Conservation (phyloP, 1,140 invertebrate species). For the Asbolus verrucosus region DNA sequence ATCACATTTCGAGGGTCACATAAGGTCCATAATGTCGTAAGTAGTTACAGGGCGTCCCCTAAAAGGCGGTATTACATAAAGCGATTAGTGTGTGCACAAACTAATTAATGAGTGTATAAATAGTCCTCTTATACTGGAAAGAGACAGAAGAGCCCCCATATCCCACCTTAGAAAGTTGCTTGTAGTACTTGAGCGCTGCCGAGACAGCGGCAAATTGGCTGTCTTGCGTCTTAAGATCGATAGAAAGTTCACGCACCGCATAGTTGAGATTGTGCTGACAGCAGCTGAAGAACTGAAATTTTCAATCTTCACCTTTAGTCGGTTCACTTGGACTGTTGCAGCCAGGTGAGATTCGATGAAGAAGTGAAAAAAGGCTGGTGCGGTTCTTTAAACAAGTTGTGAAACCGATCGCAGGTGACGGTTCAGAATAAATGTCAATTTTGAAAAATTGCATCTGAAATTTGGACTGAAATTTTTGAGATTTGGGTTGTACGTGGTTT, state of each 20-base stretch:
- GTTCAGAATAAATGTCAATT: not conserved
- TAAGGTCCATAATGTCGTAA: slow-evolving; percentile 14
- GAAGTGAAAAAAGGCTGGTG: not conserved
- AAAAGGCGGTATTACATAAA: slow-evolving; percentile 24
- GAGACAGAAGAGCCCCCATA: slow-evolving; percentile 16
- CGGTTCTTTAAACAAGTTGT: slow-evolving; percentile 3
- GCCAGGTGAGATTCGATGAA: slow-evolving; percentile 37
- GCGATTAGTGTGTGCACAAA: slow-evolving; percentile 16
- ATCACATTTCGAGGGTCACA: not conserved
- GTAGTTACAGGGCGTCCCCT: slow-evolving; percentile 5
- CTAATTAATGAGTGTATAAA: slow-evolving; percentile 28
- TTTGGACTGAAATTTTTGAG: slow-evolving; percentile 9
- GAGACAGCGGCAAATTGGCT: slow-evolving; percentile 36
- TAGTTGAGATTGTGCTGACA: not conserved
- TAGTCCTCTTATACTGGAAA: slow-evolving; percentile 10
- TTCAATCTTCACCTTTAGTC: slow-evolving; percentile 30
- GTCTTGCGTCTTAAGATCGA: not conserved
- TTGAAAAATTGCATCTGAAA: slow-evolving; percentile 13
- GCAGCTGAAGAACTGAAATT: slow-evolving; percentile 28
- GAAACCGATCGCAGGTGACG: not conserved
- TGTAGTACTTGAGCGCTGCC: not conserved
- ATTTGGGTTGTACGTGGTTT: slow-evolving; percentile 46
- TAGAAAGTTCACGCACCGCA: slow-evolving; percentile 40
- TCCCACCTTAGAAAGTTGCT: slow-evolving; percentile 44
- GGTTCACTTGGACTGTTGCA: slow-evolving; percentile 29